Evolutionary conservation across 2,113 vertebrate species (phyloP).

Genomic region (Hirundichthys speculiger): DNA sequence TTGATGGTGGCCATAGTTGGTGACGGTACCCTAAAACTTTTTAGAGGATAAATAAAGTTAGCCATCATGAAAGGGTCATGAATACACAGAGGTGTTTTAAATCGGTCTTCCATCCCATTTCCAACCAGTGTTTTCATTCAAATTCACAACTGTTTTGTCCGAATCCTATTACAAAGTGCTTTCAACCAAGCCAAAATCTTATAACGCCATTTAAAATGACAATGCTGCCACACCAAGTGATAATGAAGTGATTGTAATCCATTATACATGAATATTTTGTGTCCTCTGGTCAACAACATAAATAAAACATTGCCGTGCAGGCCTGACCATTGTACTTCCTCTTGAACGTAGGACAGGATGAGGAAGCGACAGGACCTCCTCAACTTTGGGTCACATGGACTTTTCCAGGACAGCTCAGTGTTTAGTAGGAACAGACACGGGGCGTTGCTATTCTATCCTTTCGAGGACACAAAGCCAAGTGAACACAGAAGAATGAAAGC

Average conservation of each 20-base stretch:
- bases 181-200: too few relatives aligned
- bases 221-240: too few relatives aligned
- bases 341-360: conserved; percentile 58
- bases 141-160: too few relatives aligned
- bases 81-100: too few relatives aligned
- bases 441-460: conserved; percentile 57
- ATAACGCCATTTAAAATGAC: too few relatives aligned
- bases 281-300: conserved; percentile 17
- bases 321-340: conserved; percentile 28
- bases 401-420: conserved; percentile 62
- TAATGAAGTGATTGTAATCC: background rate
- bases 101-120: too few relatives aligned
- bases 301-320: conserved; percentile 25
- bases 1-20: too few relatives aligned
- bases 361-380: conserved; percentile 55
- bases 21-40: too few relatives aligned
- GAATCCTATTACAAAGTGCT: too few relatives aligned
- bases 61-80: too few relatives aligned
- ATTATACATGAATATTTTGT: background rate
- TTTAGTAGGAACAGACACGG: conserved; percentile 52
- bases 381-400: conserved; percentile 57
- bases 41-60: too few relatives aligned
- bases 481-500: conserved; percentile 50
- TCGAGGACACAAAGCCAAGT: conserved; percentile 51
- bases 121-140: too few relatives aligned